These are phyloP conservation scores for Mesocricetus auratus DNA, from an alignment of 2,113 vertebrate genomes.

Conservation along the genomic window DNA sequence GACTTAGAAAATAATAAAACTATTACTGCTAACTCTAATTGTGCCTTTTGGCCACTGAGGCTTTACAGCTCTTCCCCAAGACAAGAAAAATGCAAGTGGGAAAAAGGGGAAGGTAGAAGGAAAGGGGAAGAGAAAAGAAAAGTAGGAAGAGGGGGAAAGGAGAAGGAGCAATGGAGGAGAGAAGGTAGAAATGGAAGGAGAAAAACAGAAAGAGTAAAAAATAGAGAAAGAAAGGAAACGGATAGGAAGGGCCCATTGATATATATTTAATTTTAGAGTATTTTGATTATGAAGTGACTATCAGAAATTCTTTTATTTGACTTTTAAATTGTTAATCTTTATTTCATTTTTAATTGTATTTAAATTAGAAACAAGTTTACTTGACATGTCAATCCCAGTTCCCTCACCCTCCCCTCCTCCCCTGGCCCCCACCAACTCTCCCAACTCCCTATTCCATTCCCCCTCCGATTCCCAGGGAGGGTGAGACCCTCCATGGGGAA, in stretches of 20 bases:
- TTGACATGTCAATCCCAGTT: too few species aligned
- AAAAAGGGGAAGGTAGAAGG: accelerated
- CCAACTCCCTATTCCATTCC: too few species aligned
- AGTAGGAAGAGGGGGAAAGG: accelerated
- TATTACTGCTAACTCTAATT: constrained; percentile 7
- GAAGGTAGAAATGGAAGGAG: accelerated
- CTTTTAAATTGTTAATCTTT: too few species aligned
- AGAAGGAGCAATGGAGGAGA: accelerated
- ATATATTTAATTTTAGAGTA: not conserved
- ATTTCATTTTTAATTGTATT: too few species aligned
- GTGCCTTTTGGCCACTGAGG: not conserved
- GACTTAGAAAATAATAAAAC: not conserved
- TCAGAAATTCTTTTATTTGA: not conserved
- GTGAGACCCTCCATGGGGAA: too few species aligned
- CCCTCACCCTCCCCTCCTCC: too few species aligned
- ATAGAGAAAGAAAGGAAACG: not conserved
- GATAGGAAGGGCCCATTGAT: not conserved
- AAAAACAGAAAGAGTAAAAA: not conserved
- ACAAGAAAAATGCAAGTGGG: not conserved
- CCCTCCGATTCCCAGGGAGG: too few species aligned
- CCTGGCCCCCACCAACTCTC: too few species aligned
- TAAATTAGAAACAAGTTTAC: too few species aligned
- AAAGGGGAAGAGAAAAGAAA: accelerated
- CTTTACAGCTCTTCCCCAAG: not conserved
- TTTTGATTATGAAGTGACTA: constrained; percentile 15